Conservation (phyloP, 2,797 vertebrate genomes). For the Gouania willdenowi region DNA sequence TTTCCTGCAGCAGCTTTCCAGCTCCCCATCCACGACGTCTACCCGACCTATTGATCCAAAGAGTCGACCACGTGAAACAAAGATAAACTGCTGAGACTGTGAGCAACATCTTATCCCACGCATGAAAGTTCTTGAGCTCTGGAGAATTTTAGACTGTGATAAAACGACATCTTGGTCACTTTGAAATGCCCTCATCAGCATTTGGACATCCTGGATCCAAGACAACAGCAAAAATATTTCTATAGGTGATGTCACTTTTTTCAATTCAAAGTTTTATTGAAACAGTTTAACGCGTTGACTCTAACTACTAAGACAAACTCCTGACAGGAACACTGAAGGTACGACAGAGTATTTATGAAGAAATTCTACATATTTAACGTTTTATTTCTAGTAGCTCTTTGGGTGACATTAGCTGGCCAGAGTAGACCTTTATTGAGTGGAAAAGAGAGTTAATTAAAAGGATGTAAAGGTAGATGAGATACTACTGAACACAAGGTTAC, state of each 20-base stretch:
- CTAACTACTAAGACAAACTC: conserved; percentile 41
- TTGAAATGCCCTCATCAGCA: too few relatives aligned
- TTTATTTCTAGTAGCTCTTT: conserved; percentile 59
- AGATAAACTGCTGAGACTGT: conserved; percentile 37
- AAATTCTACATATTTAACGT: conserved; percentile 66
- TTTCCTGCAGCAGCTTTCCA: conserved; percentile 89
- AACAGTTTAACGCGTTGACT: too few relatives aligned
- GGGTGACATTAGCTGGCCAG: conserved; percentile 28
- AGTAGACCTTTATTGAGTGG: conserved; percentile 23
- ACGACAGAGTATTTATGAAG: conserved; percentile 90
- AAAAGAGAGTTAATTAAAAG: conserved; percentile 36
- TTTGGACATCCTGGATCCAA: conserved; percentile 9
- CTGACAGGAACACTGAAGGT: conserved; percentile 78
- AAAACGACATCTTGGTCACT: too few relatives aligned
- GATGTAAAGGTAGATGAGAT: conserved; percentile 40
- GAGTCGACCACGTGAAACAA: conserved; percentile 17
- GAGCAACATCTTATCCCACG: conserved; percentile 23
- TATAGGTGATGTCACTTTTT: too few relatives aligned
- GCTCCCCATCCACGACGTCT: conserved; percentile 92
- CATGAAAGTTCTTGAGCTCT: conserved; percentile 12
- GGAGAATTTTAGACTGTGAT: too few relatives aligned
- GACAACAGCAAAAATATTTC: too few relatives aligned
- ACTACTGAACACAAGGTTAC: conserved; percentile 54
- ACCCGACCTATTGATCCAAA: conserved; percentile 87
- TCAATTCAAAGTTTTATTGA: too few relatives aligned